Evolutionary conservation across 2,113 vertebrate species (phyloP).

Genomic region (Pterocles gutturalis): DNA sequence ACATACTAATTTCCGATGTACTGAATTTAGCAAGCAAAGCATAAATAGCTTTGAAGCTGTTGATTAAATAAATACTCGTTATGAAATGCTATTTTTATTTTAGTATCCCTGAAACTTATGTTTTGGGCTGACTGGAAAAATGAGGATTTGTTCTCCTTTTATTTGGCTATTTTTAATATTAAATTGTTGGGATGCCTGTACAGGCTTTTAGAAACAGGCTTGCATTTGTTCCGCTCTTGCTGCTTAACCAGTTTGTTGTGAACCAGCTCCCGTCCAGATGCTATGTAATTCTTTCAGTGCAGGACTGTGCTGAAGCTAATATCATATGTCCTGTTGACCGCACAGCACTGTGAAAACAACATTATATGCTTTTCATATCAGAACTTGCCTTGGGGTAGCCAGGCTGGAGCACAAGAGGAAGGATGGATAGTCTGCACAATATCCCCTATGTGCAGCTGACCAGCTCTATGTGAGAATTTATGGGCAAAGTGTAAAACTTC

Average conservation of each 20-base stretch:
- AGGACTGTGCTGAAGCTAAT: not conserved
- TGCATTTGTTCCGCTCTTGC: not conserved
- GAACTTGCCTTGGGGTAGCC: not conserved
- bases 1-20: not conserved
- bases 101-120: not conserved
- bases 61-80: not conserved
- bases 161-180: not conserved
- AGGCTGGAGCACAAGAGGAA: not conserved
- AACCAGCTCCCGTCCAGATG: not conserved
- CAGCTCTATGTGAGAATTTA: not conserved
- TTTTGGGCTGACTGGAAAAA: not conserved
- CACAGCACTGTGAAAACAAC: not conserved
- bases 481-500: not conserved
- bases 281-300: not conserved
- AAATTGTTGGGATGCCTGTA: not conserved
- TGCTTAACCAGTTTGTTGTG: not conserved
- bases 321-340: fast-evolving
- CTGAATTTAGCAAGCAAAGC: not conserved
- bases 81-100: not conserved
- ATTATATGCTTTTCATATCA: not conserved
- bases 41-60: not conserved
- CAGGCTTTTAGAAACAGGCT: not conserved
- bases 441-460: not conserved
- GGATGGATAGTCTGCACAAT: not conserved
- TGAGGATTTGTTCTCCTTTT: not conserved